Conservation (phyloP, 2,888 invertebrate genomes). For the Pantelozetes paolii region DNA sequence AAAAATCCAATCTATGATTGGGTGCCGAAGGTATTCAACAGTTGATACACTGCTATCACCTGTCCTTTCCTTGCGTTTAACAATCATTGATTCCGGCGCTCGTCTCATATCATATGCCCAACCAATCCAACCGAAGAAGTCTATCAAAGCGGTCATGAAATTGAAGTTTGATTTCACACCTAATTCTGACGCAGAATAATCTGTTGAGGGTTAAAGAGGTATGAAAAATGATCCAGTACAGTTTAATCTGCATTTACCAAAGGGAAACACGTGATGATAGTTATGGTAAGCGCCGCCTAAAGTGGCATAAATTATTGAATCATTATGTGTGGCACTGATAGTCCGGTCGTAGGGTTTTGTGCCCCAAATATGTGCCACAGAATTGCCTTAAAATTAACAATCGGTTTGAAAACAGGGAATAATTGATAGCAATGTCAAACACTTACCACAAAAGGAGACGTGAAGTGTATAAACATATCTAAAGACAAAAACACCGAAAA, state of each 20-base stretch:
- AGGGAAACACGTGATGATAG: conserved; percentile 23
- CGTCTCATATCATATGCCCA: background rate
- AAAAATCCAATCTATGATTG: too few relatives aligned
- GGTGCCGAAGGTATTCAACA: too few relatives aligned
- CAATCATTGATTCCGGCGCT: background rate
- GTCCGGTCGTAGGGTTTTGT: background rate
- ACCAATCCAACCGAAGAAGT: background rate
- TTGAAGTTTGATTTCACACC: background rate
- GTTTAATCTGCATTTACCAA: too few relatives aligned
- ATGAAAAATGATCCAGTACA: too few relatives aligned
- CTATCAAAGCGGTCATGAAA: conserved; percentile 20
- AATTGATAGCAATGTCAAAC: background rate
- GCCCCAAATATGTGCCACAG: conserved; percentile 14
- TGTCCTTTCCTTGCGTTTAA: too few relatives aligned
- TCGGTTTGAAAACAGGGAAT: background rate
- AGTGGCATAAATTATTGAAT: background rate
- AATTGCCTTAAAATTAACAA: conserved; percentile 26
- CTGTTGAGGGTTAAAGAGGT: too few relatives aligned
- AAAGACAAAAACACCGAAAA: background rate
- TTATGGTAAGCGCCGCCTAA: conserved; percentile 19
- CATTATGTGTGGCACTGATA: background rate
- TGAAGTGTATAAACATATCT: conserved; percentile 8
- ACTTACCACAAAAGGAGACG: conserved; percentile 19
- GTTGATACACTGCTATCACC: too few relatives aligned
- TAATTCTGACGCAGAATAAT: conserved; percentile 7